These are phyloP conservation scores for Eulemur rufifrons DNA, from an alignment of 2,113 vertebrate species.

Conservation along the genomic window DNA sequence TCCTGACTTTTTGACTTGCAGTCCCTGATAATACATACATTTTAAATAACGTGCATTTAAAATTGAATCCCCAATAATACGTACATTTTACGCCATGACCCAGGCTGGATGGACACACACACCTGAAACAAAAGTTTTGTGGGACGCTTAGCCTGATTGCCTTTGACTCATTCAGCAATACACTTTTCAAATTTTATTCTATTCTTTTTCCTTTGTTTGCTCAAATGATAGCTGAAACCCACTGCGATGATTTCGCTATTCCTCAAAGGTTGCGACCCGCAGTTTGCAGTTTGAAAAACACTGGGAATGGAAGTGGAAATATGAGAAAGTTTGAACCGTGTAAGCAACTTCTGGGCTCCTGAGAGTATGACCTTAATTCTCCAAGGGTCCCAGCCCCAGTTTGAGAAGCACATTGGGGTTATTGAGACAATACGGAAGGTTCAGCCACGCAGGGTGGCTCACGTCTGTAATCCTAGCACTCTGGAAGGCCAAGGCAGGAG, in stretches of 20 bases:
- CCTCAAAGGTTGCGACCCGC: not conserved
- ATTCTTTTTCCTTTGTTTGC: not conserved
- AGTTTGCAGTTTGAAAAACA: not conserved
- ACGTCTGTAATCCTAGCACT: no score
- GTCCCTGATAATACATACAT: not conserved
- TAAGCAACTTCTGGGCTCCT: not conserved
- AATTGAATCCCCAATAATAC: not conserved
- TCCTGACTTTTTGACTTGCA: not conserved
- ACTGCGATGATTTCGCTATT: not conserved
- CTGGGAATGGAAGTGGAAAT: not conserved
- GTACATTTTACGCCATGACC: not conserved
- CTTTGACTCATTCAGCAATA: not conserved
- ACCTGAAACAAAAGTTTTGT: not conserved
- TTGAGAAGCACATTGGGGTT: not conserved
- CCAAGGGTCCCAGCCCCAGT: accelerated
- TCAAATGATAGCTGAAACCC: not conserved
- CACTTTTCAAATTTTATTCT: not conserved
- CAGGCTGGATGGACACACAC: not conserved
- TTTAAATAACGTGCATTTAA: not conserved
- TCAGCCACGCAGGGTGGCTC: no score
- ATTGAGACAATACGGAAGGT: not conserved
- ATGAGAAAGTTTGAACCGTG: not conserved
- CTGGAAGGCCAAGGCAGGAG: no score
- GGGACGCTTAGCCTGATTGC: not conserved
- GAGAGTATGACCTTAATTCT: not conserved